Percentiles rank a stretch among this genome's conserved stretches.
Conservation (phyloP, 1,140 invertebrate genomes). For the Aphis gossypii region DNA sequence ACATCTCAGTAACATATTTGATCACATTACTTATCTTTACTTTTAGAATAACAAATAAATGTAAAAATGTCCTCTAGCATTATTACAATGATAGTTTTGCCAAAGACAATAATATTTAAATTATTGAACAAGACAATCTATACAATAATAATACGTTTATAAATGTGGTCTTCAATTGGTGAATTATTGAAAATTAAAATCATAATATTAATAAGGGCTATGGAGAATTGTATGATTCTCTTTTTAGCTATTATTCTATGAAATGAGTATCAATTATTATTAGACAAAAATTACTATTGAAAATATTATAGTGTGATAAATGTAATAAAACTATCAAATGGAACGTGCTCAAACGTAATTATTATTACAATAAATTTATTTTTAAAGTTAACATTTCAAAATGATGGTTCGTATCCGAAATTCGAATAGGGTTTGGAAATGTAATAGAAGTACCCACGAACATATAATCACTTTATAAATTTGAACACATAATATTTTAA, state of each 20-base stretch:
- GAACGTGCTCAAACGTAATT: not conserved
- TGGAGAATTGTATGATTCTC: not conserved
- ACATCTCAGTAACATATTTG: conserved; percentile 22
- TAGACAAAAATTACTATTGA: not conserved
- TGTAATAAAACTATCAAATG: not conserved
- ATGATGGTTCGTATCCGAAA: not conserved
- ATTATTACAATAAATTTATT: not conserved
- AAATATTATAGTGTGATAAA: not conserved
- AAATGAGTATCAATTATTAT: not conserved
- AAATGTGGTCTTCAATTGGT: not conserved
- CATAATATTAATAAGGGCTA: not conserved
- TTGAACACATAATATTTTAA: conserved; percentile 43
- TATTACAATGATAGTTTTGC: not conserved
- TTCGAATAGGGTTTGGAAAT: not conserved
- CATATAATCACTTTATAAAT: not conserved
- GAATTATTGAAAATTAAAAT: conserved; percentile 9
- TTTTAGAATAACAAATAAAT: conserved; percentile 41
- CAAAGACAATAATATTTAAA: not conserved
- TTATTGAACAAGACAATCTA: not conserved
- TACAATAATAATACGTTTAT: not conserved
- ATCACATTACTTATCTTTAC: not conserved
- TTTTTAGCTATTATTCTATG: not conserved
- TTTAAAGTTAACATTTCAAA: not conserved
- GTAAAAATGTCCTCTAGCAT: not conserved
- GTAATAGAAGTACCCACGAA: not conserved